phyloP scores from a whole-genome alignment of 35 echinoderm and acorn worm species.

The Ophioderma brevispina region DNA sequence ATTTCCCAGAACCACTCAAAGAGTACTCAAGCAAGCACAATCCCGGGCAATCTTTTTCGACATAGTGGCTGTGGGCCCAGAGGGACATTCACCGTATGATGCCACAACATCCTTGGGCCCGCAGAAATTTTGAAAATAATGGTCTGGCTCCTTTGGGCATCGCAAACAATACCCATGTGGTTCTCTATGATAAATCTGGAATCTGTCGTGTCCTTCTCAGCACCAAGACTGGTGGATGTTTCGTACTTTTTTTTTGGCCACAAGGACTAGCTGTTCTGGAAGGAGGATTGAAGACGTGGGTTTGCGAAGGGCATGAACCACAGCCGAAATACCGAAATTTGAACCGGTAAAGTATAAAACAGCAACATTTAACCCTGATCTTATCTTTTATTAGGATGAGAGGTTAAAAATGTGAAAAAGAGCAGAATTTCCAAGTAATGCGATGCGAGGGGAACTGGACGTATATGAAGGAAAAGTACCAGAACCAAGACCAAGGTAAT shows the following conservation, averaged over 20 bases:
- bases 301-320: conserved; percentile 58
- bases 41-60: conserved; percentile 81
- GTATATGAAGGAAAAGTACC: conserved; percentile 69
- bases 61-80: conserved; percentile 34
- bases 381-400: conserved; percentile 73
- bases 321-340: conserved; percentile 41
- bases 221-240: conserved; percentile 93
- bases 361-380: conserved; percentile 51
- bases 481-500: conserved; percentile 83
- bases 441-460: conserved; percentile 72
- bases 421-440: conserved; percentile 83
- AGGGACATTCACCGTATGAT: conserved; percentile 43
- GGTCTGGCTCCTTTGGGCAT: conserved; percentile 77
- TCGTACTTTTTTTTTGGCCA: conserved; percentile 88
- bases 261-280: conserved; percentile 67
- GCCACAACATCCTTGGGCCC: conserved; percentile 69
- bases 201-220: conserved; percentile 74
- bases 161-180: conserved; percentile 77
- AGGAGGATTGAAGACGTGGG: conserved; percentile 79
- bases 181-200: conserved; percentile 84
- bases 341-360: conserved; percentile 57
- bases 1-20: conserved; percentile 39
- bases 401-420: conserved; percentile 67
- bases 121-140: conserved; percentile 65
- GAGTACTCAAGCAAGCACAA: conserved; percentile 75